Evolutionary conservation across 2,797 vertebrate species (phyloP), one percentile per base, ranked within the genome.

Genomic region (Oreochromis grahami): DNA sequence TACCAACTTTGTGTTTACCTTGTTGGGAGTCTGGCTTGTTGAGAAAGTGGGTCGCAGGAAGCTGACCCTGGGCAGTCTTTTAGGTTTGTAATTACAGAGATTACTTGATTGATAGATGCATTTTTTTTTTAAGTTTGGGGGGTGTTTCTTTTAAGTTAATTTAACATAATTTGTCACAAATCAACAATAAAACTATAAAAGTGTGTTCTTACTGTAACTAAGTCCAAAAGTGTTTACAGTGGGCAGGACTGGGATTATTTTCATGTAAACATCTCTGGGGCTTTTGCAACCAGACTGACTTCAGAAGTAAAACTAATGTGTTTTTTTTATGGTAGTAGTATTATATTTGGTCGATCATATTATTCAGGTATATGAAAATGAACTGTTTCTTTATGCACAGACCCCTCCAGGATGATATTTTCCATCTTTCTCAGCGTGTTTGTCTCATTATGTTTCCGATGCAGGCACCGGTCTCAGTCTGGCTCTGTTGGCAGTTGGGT

Each of bases 1-100:
- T 76, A 99, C 98, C 88, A 99, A 99, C 95, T 99, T 99, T 86
- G 93, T 98, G 92, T 99, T 99, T 91, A 99, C 99, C 1, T 90
- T 99, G 3, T 85, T 98, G 32, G 98, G 99, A 21, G 97, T 99
- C 79, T 99, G 98, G 98, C 97, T 99, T 0, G 99, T 99, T 84
- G 99, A 99, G 90, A 95, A 96, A 86, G 97, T 98, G 72, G 98
- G 99, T 41, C 98, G 98, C 83, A 96, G 98, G 91, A 98, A 97
- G 85, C 97, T 99, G 70, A 98, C 97, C 1, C 93, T 99, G 78
- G 97, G 96, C 76, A 99, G 98, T 80, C 96, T 99, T 83, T 72
- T 96, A 88, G 99, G 99, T 99, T 86, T 85, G 96, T 70, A 13
- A 10, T 8, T 34, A 52, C 43, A 34, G 26, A 5, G 6, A 43